Evolutionary conservation across 2,113 vertebrate species (phyloP).

Genomic region (Regulus satrapa): DNA sequence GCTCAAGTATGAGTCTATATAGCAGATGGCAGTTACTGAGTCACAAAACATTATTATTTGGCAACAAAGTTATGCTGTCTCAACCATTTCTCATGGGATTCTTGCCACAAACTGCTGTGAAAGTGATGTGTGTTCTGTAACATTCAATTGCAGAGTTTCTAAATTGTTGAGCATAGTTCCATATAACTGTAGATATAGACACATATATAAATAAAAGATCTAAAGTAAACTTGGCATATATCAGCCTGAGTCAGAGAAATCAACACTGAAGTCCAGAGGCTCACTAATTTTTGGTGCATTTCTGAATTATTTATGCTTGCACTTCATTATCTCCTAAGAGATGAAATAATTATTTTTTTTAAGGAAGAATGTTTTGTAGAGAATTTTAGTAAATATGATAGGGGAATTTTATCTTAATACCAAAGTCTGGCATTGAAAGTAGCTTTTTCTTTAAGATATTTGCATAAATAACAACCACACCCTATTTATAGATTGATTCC

Average conservation of each 20-base stretch:
- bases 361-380: background rate
- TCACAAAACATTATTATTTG: constrained; percentile 60
- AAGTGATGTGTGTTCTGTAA: background rate
- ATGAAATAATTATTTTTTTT: background rate
- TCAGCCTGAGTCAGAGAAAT: background rate
- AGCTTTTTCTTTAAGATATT: background rate
- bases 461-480: background rate
- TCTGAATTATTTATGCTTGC: background rate
- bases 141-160: background rate
- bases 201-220: background rate
- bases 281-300: background rate
- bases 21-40: constrained; percentile 65
- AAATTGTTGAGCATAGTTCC: background rate
- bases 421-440: background rate
- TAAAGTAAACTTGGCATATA: background rate
- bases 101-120: constrained; percentile 30
- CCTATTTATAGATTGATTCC: background rate
- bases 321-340: background rate
- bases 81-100: constrained; percentile 42
- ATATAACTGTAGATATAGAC: background rate
- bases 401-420: background rate
- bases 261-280: background rate
- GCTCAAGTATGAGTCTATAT: constrained; percentile 25
- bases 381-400: background rate
- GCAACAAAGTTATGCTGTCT: constrained; percentile 21